Conservation (phyloP, 2,797 vertebrate species). For the Microhierax caerulescens region DNA sequence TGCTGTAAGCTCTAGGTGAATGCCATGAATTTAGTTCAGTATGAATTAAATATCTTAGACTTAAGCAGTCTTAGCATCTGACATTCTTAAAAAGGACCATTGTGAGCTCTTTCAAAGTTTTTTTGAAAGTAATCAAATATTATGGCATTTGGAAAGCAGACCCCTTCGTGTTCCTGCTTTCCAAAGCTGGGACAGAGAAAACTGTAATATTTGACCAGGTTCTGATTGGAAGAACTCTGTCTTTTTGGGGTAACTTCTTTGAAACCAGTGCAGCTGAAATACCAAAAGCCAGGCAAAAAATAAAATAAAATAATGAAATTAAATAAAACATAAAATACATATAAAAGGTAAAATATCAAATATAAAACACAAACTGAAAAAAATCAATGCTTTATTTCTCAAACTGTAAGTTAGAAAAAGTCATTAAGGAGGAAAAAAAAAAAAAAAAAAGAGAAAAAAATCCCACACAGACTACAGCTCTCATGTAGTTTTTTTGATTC, state of each 20-base stretch:
- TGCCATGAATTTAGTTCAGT: background rate
- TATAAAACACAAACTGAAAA: background rate
- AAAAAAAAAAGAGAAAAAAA: rapidly evolving
- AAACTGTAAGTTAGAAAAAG: background rate
- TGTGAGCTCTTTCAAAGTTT: background rate
- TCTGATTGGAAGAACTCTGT: background rate
- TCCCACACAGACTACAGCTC: rapidly evolving
- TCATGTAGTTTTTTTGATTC: background rate
- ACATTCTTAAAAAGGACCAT: background rate
- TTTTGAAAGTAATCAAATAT: background rate
- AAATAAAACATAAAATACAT: rapidly evolving
- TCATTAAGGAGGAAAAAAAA: background rate
- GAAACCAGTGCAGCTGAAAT: background rate
- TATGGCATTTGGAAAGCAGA: background rate
- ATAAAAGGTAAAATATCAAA: background rate
- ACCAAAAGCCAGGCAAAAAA: background rate
- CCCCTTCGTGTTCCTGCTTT: background rate
- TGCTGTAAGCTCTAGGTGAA: background rate
- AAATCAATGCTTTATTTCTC: background rate
- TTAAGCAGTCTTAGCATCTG: background rate
- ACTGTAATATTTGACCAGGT: background rate
- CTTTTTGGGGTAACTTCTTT: background rate
- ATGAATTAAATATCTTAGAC: background rate
- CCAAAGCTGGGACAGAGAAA: background rate
- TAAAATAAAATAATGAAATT: background rate